A percentile compares a stretch with the other conserved stretches of the same genome.
These are phyloP conservation scores for Eptesicus fuscus DNA, from an alignment of 2,113 vertebrate species.

Conservation along the genomic window DNA sequence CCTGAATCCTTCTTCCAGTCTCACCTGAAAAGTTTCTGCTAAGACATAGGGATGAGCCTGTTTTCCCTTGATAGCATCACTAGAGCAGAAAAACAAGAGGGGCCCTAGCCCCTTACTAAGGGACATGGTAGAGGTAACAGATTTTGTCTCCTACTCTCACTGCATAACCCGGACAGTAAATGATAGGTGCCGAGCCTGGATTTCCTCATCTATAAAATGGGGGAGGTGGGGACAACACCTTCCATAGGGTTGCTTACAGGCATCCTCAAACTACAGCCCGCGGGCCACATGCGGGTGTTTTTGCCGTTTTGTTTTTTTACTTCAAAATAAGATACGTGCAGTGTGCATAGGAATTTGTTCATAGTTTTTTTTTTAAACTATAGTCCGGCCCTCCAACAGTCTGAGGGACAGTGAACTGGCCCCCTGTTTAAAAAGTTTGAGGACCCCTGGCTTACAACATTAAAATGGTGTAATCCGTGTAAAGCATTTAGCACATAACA, in stretches of 20 bases:
- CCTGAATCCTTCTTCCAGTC: not conserved
- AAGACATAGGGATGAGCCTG: not conserved
- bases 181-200: not conserved
- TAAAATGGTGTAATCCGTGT: not conserved
- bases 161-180: not conserved
- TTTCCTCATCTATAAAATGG: not conserved
- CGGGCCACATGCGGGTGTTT: no score
- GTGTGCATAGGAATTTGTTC: no score
- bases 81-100: conserved; percentile 19
- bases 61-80: not conserved
- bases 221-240: not conserved
- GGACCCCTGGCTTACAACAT: not conserved
- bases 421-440: no score
- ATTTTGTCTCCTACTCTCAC: not conserved
- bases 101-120: not conserved
- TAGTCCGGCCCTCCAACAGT: no score
- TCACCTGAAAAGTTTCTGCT: not conserved
- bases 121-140: not conserved
- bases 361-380: no score
- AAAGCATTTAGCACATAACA: not conserved
- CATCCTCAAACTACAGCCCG: no score
- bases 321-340: no score
- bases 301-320: no score
- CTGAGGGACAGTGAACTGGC: no score
- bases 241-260: not conserved